Evolutionary conservation across 2,113 vertebrate species (phyloP).

Genomic region (Rhodinocichla rosea): DNA sequence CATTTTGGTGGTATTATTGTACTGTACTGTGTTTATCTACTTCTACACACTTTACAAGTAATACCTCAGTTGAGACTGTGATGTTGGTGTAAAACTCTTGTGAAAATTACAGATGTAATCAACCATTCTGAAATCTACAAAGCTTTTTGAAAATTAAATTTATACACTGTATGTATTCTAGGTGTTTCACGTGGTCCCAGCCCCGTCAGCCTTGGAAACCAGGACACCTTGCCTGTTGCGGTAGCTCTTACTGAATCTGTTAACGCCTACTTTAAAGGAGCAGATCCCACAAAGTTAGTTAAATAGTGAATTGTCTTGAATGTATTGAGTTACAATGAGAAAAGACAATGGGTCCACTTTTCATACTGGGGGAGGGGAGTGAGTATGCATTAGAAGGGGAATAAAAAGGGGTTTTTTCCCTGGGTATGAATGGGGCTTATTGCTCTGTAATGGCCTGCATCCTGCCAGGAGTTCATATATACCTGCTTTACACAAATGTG

Average conservation of each 20-base stretch:
- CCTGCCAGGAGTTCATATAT: background rate
- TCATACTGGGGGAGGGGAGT: background rate
- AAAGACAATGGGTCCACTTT: background rate
- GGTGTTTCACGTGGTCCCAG: constrained; percentile 96
- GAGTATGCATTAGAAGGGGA: background rate
- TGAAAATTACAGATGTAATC: background rate
- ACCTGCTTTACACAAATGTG: background rate
- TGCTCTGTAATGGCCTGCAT: background rate
- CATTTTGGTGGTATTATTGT: background rate
- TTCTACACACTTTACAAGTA: background rate
- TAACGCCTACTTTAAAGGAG: constrained; percentile 99
- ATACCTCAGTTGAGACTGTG: background rate
- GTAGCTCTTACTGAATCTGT: constrained; percentile 95
- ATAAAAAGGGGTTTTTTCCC: rapidly evolving
- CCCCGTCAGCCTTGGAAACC: constrained; percentile 92
- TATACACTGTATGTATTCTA: constrained; percentile 69
- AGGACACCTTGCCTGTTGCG: constrained; percentile 93
- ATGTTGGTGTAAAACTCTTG: background rate
- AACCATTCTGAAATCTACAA: background rate
- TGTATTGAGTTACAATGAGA: constrained; percentile 18
- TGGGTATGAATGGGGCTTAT: background rate
- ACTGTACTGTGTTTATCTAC: background rate
- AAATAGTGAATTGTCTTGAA: constrained; percentile 58
- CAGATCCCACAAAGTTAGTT: constrained; percentile 96
- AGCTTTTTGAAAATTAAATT: constrained; percentile 53